Base-by-base conservation (phyloP, 1,140 invertebrate species). In the Drosophila virilis region DNA sequence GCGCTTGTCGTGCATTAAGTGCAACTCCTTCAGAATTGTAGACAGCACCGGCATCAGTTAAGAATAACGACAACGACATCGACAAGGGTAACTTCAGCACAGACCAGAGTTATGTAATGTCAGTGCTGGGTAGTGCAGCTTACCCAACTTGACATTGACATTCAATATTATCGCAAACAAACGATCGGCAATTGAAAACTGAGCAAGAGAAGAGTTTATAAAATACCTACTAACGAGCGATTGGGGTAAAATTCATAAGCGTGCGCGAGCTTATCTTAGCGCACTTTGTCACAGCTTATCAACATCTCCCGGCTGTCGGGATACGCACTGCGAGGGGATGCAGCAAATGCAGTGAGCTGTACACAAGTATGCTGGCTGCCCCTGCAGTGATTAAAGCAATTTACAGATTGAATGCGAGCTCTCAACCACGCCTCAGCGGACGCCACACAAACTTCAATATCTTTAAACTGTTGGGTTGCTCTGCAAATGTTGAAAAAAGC, bases 261-360 rank as follows among this genome's bases (percentile, higher is more conserved):
- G 45, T 57, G 80, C 72, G 59, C 32, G 40, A 45, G 64, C 60
- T 82, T 74, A 71, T 72, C 61, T 76, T 75, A 84, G 74, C 71
- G 72, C 82, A 80, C 77, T 90, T 90, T 88, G 88, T 88, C 88
- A 84, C 82, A 74, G 88, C 88, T 91, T 91, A 91, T 91, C 88
- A 91, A 69, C 80, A 91, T 91, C 83, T 78, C 32, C 38, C 54
- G 45, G 42, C 43, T 50, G 61, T 43, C 12, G 17, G 22, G 22
- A 28, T 28, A 4, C 22, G 22, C 22, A 28, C 22, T 28, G 15
- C 12, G 40, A 17, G 55, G 70, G 54, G 40, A 15, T 66, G 62
- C 55, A 46, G n/a, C 51, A 17, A 45, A 48, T 40, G 42, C 28
- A 62, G 22, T 42, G 71, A 62, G 33, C 65, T 74, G 72, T 46